Base-by-base conservation (phyloP, 2,113 vertebrate genomes). In the Hemicordylus capensis region DNA sequence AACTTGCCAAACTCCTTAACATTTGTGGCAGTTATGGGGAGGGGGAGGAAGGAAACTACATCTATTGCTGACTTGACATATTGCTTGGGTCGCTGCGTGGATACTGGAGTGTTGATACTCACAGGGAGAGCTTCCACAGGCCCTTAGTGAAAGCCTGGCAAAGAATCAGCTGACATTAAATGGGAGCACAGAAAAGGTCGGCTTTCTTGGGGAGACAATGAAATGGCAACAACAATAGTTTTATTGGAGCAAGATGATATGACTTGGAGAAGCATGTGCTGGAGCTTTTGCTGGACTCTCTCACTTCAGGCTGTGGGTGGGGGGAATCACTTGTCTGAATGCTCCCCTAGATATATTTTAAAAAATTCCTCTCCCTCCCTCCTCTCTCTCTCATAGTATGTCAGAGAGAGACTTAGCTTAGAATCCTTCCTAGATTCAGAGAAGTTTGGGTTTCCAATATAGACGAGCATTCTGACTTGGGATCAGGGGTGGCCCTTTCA, bases 1-100 rank as follows among this genome's bases (percentile, higher is more conserved):
- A 84, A 90, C 93, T 91, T 96, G 95, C 94, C 96, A 96, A 94
- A 91, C 90, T 95, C 80, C 87, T 88, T 75, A 87, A 87, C 85
- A 80, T 93, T 93, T 94, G 94, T 91, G 95, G 94, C 91, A 88
- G 91, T 90, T 93, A 86, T 6, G 89, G 83, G 70, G 89, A n/a
- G n/a, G n/a, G n/a, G n/a, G n/a, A n/a, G n/a, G n/a, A n/a, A n/a
- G n/a, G n/a, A n/a, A 92, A 88, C 81, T 90, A 85, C 66, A 26
- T 88, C 89, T 91, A 89, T 88, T 92, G 93, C 93, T 93, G 93
- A 95, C 89, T 91, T 89, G 87, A 92, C 94, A 93, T 78, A 91
- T 89, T 91, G 63, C 89, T 94, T 88, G 46, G 74, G 78, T 93
- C 8, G 59, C 51, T 83, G 89, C 84, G 94, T 82, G 80, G 81